Percentiles rank a stretch among this genome's conserved stretches.
These are phyloP conservation scores for Bimastos eiseni DNA, from an alignment of 2,888 invertebrate species.

Conservation along the genomic window DNA sequence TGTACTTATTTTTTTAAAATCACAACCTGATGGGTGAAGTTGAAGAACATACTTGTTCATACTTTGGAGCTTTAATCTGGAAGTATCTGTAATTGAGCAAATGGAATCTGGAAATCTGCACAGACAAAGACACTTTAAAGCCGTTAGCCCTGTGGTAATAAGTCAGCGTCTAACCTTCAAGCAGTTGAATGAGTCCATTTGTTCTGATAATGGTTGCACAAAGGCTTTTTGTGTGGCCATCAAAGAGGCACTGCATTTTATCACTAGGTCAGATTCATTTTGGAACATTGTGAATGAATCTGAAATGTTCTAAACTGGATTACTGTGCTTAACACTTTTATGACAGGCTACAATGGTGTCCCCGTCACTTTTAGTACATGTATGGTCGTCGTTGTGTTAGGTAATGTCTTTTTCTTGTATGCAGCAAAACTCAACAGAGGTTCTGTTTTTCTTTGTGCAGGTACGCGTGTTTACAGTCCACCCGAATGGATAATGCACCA, in stretches of 20 bases:
- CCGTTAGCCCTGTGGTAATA: not conserved
- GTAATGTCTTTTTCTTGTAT: not conserved
- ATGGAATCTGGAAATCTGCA: not conserved
- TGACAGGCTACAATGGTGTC: too few relatives aligned
- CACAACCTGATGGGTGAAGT: not conserved
- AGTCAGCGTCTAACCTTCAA: not conserved
- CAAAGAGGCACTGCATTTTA: not conserved
- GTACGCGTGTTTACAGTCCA: slow-evolving; percentile 70
- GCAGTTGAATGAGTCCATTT: not conserved
- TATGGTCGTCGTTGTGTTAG: too few relatives aligned
- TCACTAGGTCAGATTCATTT: not conserved
- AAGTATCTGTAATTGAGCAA: not conserved
- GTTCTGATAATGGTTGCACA: not conserved
- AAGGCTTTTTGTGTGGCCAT: not conserved
- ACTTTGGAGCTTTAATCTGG: not conserved
- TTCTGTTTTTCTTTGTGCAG: slow-evolving; percentile 58
- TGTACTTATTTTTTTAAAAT: not conserved
- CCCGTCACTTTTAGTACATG: too few relatives aligned
- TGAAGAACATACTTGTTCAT: not conserved
- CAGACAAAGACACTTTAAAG: not conserved
- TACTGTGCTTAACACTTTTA: not conserved
- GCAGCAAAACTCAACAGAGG: not conserved
- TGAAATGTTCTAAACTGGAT: not conserved
- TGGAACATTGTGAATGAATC: not conserved
- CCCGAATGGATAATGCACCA: slow-evolving; percentile 69